Conservation (phyloP, 1,140 invertebrate genomes). For the Camponotus vicinus region DNA sequence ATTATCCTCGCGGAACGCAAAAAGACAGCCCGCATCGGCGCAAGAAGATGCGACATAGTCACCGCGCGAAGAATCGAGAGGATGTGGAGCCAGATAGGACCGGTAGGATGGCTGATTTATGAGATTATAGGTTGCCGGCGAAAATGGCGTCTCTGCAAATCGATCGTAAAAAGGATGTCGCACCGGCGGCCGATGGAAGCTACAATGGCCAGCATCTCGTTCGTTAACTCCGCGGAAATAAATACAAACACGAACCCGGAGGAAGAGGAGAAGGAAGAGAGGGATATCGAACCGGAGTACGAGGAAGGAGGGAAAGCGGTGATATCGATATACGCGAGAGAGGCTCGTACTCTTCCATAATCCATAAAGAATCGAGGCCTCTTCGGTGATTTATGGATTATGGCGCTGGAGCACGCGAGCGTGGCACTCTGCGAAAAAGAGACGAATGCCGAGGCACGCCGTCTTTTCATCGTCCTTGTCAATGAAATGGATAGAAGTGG, state of each 20-base stretch:
- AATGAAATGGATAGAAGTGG: conserved; percentile 50
- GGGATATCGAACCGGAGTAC: conserved; percentile 41
- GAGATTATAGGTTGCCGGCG: conserved; percentile 70
- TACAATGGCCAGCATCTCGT: conserved; percentile 73
- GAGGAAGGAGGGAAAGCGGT: neutral
- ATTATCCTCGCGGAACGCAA: conserved; percentile 60
- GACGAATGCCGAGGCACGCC: conserved; percentile 37
- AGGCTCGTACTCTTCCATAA: conserved; percentile 72
- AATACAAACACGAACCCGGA: conserved; percentile 63
- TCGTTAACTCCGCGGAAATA: conserved; percentile 72
- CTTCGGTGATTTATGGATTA: conserved; percentile 83
- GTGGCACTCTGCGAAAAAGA: conserved; percentile 45
- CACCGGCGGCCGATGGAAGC: conserved; percentile 42
- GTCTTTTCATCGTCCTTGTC: conserved; percentile 67
- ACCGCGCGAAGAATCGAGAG: conserved; percentile 62
- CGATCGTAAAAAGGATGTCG: conserved; percentile 74
- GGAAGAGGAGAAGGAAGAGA: no score
- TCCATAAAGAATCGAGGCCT: conserved; percentile 79
- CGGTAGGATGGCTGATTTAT: conserved; percentile 68
- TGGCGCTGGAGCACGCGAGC: conserved; percentile 78
- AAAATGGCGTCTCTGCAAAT: conserved; percentile 76
- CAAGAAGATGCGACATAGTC: conserved; percentile 43
- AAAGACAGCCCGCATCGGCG: conserved; percentile 13
- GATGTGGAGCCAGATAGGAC: conserved; percentile 36
- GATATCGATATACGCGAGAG: conserved; percentile 49